Conservation (phyloP, 2,113 vertebrate species). For the Cyphomyrus plagiostoma region DNA sequence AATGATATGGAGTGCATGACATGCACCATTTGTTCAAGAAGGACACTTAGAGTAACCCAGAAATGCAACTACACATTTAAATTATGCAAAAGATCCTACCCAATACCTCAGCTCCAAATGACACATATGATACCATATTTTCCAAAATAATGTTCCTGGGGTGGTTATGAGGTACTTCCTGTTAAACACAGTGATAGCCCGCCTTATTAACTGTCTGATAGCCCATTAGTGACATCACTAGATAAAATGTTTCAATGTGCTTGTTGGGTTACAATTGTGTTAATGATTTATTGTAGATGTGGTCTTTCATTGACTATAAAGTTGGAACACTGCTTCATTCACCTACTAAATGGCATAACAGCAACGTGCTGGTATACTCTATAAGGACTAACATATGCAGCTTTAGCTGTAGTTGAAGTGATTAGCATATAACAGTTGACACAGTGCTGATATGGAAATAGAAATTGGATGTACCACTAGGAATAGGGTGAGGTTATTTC, state of each 20-base stretch:
- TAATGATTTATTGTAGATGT: background rate
- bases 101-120: background rate
- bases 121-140: background rate
- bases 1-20: background rate
- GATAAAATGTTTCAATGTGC: background rate
- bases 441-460: background rate
- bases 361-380: background rate
- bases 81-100: background rate
- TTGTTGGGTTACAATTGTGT: background rate
- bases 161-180: background rate
- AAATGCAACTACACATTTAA: background rate
- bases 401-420: background rate
- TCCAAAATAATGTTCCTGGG: background rate
- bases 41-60: background rate
- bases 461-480: background rate
- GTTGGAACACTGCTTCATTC: background rate
- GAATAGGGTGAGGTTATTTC: background rate
- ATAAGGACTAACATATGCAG: background rate
- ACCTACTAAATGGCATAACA: background rate
- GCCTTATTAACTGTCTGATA: background rate
- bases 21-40: too few relatives aligned
- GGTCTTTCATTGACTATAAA: background rate
- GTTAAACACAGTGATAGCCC: background rate
- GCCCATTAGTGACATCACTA: background rate
- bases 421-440: background rate